phyloP scores from a whole-genome alignment of 2,888 invertebrate species.

The Tipula lateralis region DNA sequence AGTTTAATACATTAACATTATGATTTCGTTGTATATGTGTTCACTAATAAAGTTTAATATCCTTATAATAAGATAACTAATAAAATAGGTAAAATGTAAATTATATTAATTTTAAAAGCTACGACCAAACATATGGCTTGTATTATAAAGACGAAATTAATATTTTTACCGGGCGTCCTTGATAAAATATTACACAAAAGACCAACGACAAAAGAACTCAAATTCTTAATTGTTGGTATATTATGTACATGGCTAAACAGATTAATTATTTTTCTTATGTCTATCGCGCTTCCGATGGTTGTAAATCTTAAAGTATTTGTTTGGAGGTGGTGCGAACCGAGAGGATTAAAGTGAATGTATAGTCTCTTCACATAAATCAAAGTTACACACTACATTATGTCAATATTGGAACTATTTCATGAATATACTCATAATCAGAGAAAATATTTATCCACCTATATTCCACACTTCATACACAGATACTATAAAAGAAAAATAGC shows the following conservation, averaged over 20 bases:
- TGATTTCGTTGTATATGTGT: not conserved
- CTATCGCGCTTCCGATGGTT: not conserved
- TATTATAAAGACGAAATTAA: not conserved
- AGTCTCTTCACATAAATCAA: not conserved
- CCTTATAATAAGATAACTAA: not conserved
- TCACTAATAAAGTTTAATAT: not conserved
- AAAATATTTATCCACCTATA: too few species aligned
- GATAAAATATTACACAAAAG: not conserved
- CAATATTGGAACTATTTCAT: not conserved
- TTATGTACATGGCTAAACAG: not conserved
- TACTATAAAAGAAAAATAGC: too few species aligned
- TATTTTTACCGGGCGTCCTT: not conserved
- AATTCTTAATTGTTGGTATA: not conserved
- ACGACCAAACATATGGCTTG: not conserved
- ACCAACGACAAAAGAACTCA: not conserved
- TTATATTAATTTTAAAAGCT: not conserved
- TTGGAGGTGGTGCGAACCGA: not conserved
- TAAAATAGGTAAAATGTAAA: not conserved
- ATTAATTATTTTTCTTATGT: not conserved
- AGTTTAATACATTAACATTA: not conserved
- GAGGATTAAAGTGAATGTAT: not conserved
- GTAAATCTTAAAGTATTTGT: not conserved
- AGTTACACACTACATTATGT: not conserved
- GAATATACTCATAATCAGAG: too few species aligned
- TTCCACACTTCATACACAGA: too few species aligned